Evolutionary conservation across 1,140 invertebrate species (phyloP).

Genomic region (Drosophila bocqueti): DNA sequence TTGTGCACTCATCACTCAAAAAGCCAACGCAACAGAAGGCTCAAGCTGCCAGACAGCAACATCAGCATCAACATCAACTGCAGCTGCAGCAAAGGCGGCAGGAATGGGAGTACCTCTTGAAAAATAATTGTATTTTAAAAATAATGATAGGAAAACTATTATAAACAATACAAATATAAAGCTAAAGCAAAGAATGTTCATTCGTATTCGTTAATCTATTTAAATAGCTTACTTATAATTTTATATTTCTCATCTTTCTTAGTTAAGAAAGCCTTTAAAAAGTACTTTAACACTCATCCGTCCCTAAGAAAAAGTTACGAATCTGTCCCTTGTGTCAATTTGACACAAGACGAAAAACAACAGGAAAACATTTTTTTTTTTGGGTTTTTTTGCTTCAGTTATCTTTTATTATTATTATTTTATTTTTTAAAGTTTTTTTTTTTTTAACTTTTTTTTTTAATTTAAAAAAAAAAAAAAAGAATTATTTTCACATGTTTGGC

Average conservation of each 20-base stretch:
- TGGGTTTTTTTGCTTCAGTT: too few relatives aligned
- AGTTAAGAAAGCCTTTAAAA: neutral
- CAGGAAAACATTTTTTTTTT: too few relatives aligned
- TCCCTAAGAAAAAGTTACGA: too few relatives aligned
- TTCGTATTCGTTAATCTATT: neutral
- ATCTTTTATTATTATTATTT: too few relatives aligned
- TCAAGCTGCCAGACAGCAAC: slow-evolving; percentile 14
- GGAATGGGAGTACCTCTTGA: neutral
- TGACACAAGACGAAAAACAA: too few relatives aligned
- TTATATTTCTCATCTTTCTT: neutral
- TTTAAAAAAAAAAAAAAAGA: too few relatives aligned
- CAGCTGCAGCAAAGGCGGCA: neutral
- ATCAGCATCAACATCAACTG: neutral
- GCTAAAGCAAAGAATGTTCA: too few relatives aligned
- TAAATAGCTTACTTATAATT: neutral
- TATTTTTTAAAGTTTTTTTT: too few relatives aligned
- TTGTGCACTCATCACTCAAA: slow-evolving; percentile 45
- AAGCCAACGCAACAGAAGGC: slow-evolving; percentile 18
- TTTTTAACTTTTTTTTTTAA: too few relatives aligned
- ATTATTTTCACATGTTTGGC: too few relatives aligned
- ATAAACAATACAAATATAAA: neutral
- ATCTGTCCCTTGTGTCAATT: too few relatives aligned
- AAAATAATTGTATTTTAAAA: neutral
- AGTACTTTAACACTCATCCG: neutral
- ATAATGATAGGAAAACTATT: neutral